phyloP scores from a whole-genome alignment of 2,888 invertebrate genomes.

The Heteromyza rotundicornis region DNA sequence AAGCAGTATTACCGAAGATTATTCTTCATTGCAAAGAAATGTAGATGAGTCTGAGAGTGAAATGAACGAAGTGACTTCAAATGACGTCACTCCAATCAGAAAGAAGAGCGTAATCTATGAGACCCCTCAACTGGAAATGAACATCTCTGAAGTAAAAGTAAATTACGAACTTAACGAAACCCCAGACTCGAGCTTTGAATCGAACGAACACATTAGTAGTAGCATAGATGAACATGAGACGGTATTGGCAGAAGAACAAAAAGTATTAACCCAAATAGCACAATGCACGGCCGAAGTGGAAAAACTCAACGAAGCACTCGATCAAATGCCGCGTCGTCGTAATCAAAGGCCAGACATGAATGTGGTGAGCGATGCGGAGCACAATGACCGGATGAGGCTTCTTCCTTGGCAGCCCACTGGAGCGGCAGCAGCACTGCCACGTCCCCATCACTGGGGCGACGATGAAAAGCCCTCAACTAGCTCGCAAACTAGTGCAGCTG shows the following conservation, averaged over 20 bases:
- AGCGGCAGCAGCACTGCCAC: conserved; percentile 34
- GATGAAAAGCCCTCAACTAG: conserved; percentile 47
- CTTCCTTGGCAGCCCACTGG: conserved; percentile 15
- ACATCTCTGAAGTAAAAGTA: conserved; percentile 50
- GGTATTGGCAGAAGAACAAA: neutral
- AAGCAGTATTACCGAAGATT: conserved; percentile 23
- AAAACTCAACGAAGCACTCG: conserved; percentile 19
- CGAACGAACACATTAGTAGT: neutral
- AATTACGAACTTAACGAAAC: conserved; percentile 41
- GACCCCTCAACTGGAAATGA: conserved; percentile 51
- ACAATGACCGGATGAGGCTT: neutral
- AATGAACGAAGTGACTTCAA: conserved; percentile 21
- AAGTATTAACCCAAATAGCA: conserved; percentile 12
- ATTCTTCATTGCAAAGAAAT: conserved; percentile 15
- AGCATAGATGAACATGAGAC: neutral
- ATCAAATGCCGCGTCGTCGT: conserved; percentile 17
- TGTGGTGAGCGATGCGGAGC: neutral
- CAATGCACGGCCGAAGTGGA: conserved; percentile 17
- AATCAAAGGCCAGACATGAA: neutral
- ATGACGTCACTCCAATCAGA: conserved; percentile 19
- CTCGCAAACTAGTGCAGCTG: conserved; percentile 26
- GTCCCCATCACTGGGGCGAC: conserved; percentile 13
- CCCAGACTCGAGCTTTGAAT: conserved; percentile 2
- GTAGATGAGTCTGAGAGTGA: conserved; percentile 19
- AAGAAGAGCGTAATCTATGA: conserved; percentile 49